A percentile compares a stretch with the other conserved stretches of the same genome.
phyloP scores from a whole-genome alignment of 2,888 invertebrate genomes.

The Spisula solida region DNA sequence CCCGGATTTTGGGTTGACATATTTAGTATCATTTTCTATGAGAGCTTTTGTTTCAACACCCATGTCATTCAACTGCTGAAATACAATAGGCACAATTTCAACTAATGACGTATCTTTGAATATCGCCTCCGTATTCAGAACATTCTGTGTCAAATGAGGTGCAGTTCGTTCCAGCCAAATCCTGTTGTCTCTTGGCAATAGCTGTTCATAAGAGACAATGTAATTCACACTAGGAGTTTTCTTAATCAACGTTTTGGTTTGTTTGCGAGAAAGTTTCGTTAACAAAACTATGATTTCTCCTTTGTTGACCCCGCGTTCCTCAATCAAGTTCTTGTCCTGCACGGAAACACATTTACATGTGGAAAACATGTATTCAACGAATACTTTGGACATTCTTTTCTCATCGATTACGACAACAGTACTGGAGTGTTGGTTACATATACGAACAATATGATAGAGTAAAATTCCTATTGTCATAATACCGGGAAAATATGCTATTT shows the following conservation, averaged over 20 bases:
- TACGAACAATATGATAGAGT: background rate
- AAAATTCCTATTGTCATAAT: conserved; percentile 1
- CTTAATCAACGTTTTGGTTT: background rate
- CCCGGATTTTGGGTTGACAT: background rate
- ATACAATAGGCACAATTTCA: conserved; percentile 11
- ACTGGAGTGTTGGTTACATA: background rate
- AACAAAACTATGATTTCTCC: background rate
- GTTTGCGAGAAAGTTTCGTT: background rate
- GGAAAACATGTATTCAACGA: background rate
- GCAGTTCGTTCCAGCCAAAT: background rate
- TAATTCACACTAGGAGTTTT: background rate
- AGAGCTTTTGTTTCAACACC: background rate
- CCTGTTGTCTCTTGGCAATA: background rate
- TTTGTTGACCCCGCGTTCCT: background rate
- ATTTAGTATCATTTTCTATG: background rate
- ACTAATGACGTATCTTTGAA: background rate
- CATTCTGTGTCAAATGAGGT: background rate
- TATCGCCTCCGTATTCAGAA: conserved; percentile 4
- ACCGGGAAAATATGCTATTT: conserved; percentile 15
- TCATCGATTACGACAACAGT: background rate
- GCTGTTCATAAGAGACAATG: background rate
- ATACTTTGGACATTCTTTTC: no score
- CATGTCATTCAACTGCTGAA: background rate
- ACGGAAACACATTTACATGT: background rate
- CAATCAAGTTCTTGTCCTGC: background rate